Evolutionary conservation across 2,888 invertebrate species (phyloP), one percentile per base, ranked within the genome.

Genomic region (Mechanitis mazaeus): DNA sequence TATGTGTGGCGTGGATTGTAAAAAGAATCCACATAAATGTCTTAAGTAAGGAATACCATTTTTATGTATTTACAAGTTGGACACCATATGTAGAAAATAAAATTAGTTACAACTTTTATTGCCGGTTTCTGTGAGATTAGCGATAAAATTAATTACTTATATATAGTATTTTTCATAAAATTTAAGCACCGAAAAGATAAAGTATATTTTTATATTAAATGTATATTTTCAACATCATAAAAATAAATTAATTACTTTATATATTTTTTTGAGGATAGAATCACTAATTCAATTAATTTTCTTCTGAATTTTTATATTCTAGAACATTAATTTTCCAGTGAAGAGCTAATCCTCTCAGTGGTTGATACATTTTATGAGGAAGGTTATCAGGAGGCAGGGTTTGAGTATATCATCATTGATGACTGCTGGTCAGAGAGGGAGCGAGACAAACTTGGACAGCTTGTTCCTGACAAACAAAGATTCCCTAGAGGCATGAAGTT

Each of bases 401-500:
- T 94, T 74, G 91, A 94, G 70, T 95, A 95, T 74, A 90, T 95
- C 1, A 92, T 94, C 38, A 92, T 95, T 54, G 95, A 95, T 75
- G 95, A 96, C 77, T 95, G 95, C 75, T 96, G 95, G 95, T 87
- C 94, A 33, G 93, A 93, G 64, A 88, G 79, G 63, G 64, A 84
- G 1, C 81, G 95, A 50, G 93, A 93, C 71, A 65, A 71, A 0
- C 71, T 85, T 9, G 92, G 93, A 0, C 85, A 83, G 66, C 87
- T 96, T 1, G 91, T 93, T 5, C 87, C 94, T 0, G 94, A 95
- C 78, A 90, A 81, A 1, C 74, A 85, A 55, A 89, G 95, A 65
- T 96, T 96, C 77, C 95, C 95, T 0, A 88, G 84, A 65, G 96
- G 95, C 20, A 94, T 96, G 72, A 93, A 93, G 72, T 91, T 88